phyloP scores from a whole-genome alignment of 2,113 vertebrate species.

The Lutjanus erythropterus region DNA sequence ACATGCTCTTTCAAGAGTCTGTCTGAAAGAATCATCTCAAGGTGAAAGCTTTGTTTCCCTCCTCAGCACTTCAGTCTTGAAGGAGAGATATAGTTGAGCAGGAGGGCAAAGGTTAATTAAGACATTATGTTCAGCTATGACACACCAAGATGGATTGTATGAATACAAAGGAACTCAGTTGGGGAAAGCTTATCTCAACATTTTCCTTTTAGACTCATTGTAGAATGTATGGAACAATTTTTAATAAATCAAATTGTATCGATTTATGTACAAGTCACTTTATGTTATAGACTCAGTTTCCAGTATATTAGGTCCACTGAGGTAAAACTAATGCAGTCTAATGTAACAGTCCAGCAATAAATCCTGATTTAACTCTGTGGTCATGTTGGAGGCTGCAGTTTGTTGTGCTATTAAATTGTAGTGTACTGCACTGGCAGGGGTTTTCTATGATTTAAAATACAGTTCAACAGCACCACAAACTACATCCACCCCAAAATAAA shows the following conservation, averaged over 20 bases:
- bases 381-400: background rate
- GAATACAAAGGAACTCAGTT: background rate
- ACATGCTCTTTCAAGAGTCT: background rate
- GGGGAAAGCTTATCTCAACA: background rate
- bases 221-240: background rate
- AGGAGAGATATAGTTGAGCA: background rate
- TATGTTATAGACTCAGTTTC: background rate
- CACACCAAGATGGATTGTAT: background rate
- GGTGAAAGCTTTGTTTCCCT: background rate
- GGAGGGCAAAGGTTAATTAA: constrained; percentile 26
- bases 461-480: too few species aligned
- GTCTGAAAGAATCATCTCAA: background rate
- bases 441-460: too few species aligned
- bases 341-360: background rate
- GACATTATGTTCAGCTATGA: background rate
- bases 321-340: too few species aligned
- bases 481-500: too few species aligned
- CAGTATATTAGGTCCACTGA: background rate
- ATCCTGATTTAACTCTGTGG: background rate
- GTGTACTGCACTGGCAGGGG: too few species aligned
- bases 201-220: background rate
- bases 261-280: background rate
- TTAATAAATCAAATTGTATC: background rate
- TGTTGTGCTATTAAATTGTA: background rate
- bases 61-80: background rate